Conservation (phyloP, 2,113 vertebrate species). For the Callaeas wilsoni region DNA sequence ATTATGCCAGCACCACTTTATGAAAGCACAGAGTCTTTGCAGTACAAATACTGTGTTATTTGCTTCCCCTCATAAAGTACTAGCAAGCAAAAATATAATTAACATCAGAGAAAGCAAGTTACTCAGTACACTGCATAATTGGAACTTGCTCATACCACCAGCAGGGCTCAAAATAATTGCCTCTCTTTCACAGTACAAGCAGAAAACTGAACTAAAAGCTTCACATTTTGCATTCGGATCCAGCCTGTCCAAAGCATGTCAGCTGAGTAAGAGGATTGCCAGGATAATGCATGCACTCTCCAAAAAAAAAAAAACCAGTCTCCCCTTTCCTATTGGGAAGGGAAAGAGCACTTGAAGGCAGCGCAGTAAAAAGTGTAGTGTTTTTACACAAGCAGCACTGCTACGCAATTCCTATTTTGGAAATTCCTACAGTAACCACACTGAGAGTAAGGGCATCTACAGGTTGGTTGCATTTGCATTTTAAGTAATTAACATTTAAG, state of each 20-base stretch:
- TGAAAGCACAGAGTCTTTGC: background rate
- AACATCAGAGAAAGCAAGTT: slow-evolving; percentile 58
- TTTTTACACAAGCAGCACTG: background rate
- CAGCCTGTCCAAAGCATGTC: background rate
- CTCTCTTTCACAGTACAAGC: background rate
- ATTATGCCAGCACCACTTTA: background rate
- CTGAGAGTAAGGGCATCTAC: background rate
- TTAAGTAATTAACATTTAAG: background rate
- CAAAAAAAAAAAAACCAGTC: background rate
- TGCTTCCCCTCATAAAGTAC: slow-evolving; percentile 9
- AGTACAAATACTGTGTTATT: slow-evolving; percentile 17
- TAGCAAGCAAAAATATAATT: slow-evolving; percentile 64
- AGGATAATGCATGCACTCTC: background rate
- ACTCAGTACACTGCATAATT: slow-evolving; percentile 43
- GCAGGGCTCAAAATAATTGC: slow-evolving; percentile 54
- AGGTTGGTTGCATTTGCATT: background rate
- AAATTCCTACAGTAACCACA: background rate
- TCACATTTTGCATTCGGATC: background rate
- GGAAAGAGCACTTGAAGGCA: background rate
- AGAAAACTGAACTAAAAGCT: slow-evolving; percentile 41
- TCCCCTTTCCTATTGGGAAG: background rate
- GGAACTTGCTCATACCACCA: slow-evolving; percentile 37
- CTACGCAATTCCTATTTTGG: background rate
- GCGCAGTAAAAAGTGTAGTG: background rate
- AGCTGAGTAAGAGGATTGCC: background rate